phyloP scores from a whole-genome alignment of 1,140 invertebrate species.

The Diplogasteroides magnus region DNA sequence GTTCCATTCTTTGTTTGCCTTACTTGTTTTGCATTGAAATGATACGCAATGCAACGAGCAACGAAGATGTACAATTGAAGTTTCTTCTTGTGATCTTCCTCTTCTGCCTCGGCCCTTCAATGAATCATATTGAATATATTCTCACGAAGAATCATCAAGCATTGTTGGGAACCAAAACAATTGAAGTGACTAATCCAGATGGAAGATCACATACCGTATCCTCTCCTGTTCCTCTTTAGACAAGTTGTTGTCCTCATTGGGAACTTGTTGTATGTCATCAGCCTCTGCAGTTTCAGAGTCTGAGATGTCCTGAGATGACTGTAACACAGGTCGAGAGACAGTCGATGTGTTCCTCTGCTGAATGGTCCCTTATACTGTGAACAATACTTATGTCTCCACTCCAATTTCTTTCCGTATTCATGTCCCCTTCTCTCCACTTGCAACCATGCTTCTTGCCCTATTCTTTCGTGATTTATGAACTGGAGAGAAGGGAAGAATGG shows the following conservation, averaged over 20 bases:
- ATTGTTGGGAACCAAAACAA: slow-evolving; percentile 11
- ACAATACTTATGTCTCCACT: slow-evolving; percentile 13
- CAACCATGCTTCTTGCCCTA: too few species aligned
- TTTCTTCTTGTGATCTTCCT: slow-evolving; percentile 82
- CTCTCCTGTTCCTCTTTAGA: slow-evolving; percentile 54
- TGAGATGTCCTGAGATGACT: slow-evolving; percentile 49
- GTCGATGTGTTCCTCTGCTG: slow-evolving; percentile 11
- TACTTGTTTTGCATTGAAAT: slow-evolving; percentile 88
- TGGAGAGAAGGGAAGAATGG: too few species aligned
- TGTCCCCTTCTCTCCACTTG: too few species aligned
- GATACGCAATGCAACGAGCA: slow-evolving; percentile 92
- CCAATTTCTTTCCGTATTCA: slow-evolving; percentile 18
- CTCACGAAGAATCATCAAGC: slow-evolving; percentile 9
- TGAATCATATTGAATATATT: not conserved
- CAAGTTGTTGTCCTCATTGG: slow-evolving; percentile 17
- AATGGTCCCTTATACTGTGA: slow-evolving; percentile 9
- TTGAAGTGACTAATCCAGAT: slow-evolving; percentile 1
- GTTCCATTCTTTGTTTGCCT: not conserved
- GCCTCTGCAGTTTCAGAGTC: slow-evolving; percentile 36
- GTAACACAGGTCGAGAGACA: slow-evolving; percentile 26
- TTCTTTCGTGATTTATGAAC: too few species aligned
- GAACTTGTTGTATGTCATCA: slow-evolving; percentile 23
- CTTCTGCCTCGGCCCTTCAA: slow-evolving; percentile 68
- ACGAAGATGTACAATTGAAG: slow-evolving; percentile 98
- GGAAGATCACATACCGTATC: slow-evolving; percentile 36